Evolutionary conservation across 2,113 vertebrate genomes (phyloP).

Genomic region (Athene cunicularia): DNA sequence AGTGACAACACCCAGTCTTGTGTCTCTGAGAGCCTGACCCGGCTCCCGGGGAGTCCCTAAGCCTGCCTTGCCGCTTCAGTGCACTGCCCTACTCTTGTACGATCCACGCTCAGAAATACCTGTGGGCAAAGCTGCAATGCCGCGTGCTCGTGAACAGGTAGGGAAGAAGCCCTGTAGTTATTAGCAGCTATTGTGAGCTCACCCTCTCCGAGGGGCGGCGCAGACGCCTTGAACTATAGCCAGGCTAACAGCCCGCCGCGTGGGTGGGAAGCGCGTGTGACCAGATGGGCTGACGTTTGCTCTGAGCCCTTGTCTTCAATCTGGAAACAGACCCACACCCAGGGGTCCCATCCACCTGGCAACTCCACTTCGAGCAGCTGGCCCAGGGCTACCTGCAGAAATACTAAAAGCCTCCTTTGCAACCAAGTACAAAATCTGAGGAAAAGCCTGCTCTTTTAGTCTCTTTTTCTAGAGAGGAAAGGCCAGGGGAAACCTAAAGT

Average conservation of each 20-base stretch:
- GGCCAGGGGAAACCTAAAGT: not conserved
- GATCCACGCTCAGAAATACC: not conserved
- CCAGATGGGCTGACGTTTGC: not conserved
- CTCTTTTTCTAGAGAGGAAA: not conserved
- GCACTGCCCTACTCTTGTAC: fast-evolving
- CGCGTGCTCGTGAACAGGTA: not conserved
- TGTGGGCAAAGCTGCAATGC: not conserved
- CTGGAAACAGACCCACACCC: not conserved
- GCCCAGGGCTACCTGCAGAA: not conserved
- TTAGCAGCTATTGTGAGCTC: not conserved
- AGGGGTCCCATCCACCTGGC: not conserved
- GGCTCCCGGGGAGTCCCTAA: not conserved
- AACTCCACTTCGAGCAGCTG: not conserved
- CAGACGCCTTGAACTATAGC: not conserved
- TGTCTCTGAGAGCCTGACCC: not conserved
- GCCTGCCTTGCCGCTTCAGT: not conserved
- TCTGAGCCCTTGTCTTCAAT: not conserved
- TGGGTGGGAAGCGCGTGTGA: not conserved
- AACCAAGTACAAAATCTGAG: not conserved
- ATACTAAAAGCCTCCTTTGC: not conserved
- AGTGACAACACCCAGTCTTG: too few species aligned
- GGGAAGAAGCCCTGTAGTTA: not conserved
- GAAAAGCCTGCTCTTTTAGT: not conserved
- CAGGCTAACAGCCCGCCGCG: not conserved
- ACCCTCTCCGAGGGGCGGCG: not conserved